phyloP scores from a whole-genome alignment of 2,888 invertebrate genomes.

The Liodrosophila aerea region DNA sequence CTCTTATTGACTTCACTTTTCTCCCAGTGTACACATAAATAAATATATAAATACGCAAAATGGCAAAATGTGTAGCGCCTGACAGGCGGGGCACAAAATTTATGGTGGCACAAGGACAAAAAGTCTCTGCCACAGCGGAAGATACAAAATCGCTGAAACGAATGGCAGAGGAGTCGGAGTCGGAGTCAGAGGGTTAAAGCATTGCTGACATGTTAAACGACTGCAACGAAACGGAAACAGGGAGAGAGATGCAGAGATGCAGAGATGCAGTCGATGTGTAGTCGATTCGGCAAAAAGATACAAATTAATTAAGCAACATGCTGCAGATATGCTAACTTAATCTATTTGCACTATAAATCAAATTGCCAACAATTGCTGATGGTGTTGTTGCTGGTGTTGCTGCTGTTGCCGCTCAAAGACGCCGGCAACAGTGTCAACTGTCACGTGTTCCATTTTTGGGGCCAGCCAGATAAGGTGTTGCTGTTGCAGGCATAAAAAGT shows the following conservation, averaged over 20 bases:
- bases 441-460: slow-evolving; percentile 37
- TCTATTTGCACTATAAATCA: slow-evolving; percentile 81
- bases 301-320: slow-evolving; percentile 81
- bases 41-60: slow-evolving; percentile 73
- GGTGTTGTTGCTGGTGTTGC: slow-evolving; percentile 20
- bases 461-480: not conserved
- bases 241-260: slow-evolving; percentile 26
- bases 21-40: slow-evolving; percentile 33
- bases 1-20: too few species aligned
- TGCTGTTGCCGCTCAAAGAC: slow-evolving; percentile 52
- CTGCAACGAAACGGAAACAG: slow-evolving; percentile 53
- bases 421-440: slow-evolving; percentile 68
- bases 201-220: slow-evolving; percentile 73
- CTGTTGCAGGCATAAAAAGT: slow-evolving; percentile 17
- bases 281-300: slow-evolving; percentile 79
- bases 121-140: slow-evolving; percentile 65
- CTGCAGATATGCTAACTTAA: slow-evolving; percentile 80
- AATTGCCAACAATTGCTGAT: slow-evolving; percentile 57
- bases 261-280: too few species aligned
- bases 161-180: too few species aligned
- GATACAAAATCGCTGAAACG: slow-evolving; percentile 27
- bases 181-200: slow-evolving; percentile 19
- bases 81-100: slow-evolving; percentile 72
- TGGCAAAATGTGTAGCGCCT: slow-evolving; percentile 64
- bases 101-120: slow-evolving; percentile 74